phyloP scores from a whole-genome alignment of 2,888 invertebrate species.

The Pogonocherus hispidulus region DNA sequence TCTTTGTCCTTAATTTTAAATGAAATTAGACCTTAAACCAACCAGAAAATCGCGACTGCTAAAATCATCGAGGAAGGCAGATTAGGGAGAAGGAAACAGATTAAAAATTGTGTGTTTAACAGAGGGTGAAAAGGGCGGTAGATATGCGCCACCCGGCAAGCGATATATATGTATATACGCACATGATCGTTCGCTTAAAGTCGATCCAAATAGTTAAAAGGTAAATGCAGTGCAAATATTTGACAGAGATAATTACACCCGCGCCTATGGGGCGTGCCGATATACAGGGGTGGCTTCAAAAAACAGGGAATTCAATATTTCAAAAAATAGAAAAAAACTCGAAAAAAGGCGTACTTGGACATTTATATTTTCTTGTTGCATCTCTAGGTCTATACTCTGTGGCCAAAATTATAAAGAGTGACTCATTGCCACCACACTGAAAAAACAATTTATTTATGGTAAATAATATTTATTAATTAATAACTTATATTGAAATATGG shows the following conservation, averaged over 20 bases:
- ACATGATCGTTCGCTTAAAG: constrained; percentile 59
- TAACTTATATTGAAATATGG: no score
- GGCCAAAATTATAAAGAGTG: no score
- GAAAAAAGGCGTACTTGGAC: no score
- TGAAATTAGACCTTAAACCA: constrained; percentile 20
- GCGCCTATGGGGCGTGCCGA: constrained; percentile 66
- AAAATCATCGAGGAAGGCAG: constrained; percentile 40
- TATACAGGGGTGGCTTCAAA: constrained; percentile 19
- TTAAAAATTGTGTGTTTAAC: constrained; percentile 52
- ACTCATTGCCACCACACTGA: no score
- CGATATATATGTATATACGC: constrained; percentile 43
- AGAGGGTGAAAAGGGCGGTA: constrained; percentile 47
- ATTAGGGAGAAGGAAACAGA: constrained; percentile 52
- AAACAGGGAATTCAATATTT: neutral
- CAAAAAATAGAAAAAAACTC: no score
- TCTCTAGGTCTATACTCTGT: no score
- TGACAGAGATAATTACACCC: constrained; percentile 67
- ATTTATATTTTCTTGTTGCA: no score
- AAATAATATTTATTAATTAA: no score
- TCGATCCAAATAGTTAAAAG: constrained; percentile 66
- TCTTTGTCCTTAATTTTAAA: neutral
- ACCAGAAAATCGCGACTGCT: constrained; percentile 14
- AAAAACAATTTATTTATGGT: no score
- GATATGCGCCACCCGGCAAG: constrained; percentile 36
- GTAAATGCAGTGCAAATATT: constrained; percentile 68